Base-by-base conservation (phyloP, 92 coral and sea anemone species). In the Isaurus tuberculatus region DNA sequence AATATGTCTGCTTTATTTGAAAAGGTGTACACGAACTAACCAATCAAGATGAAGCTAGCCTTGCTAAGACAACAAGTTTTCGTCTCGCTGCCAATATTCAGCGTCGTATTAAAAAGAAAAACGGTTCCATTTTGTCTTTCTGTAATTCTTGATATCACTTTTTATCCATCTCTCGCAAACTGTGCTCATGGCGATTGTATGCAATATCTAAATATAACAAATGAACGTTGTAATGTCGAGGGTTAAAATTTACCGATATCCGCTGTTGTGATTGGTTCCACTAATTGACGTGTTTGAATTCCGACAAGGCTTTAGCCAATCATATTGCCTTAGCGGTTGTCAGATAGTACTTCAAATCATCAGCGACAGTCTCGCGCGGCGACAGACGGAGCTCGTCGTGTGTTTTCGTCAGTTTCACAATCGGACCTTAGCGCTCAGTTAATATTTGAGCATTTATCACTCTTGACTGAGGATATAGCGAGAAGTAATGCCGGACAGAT, bases 251-350 rank as follows among this genome's bases (percentile, higher is more conserved):
- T 88, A 89, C 86, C 80, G 7, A 70, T 63, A 42, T 68, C 75
- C 67, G 72, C 28, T 23, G 51, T 11, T 30, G 65, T 85, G 75
- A 94, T 94, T 94, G 98, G 98, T 20, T 80, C 65, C 70, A 31
- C 78, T 64, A 79, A 81, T 78, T 81, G 92, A 70, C 83, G 75
- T 89, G 92, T 93, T 94, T 75, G 87, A 88, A 86, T 92, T 93
- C 94, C 97, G 94, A 91, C 94, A 91, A 90, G 90, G 84, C 65
- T 79, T 34, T 53, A 87, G 55, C 98, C 98, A 94, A 94, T 94
- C 89, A 84, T 84, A 85, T 20, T 57, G 58, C 31, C 64, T 23
- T 29, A 60, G 79, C 83, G 87, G 29, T 37, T 86, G 87, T 72
- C 79, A 72, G 82, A 72, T 75, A 88, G 70, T 81, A 80, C 89